phyloP scores from a whole-genome alignment of 2,888 invertebrate genomes.

The Hermaeophaga mercurialis region DNA sequence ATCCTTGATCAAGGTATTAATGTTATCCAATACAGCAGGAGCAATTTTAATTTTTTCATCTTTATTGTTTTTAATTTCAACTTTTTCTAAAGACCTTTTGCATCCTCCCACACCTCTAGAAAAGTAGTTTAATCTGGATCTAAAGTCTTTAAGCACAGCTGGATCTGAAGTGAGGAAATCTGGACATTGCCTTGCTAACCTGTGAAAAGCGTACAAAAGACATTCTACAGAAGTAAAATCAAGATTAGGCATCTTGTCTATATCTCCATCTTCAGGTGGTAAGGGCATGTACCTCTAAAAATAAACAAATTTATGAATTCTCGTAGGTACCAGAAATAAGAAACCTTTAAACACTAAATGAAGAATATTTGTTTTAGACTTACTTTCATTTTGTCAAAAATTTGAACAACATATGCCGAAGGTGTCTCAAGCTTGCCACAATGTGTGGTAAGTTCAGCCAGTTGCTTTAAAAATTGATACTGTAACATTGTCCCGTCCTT shows the following conservation, averaged over 20 bases:
- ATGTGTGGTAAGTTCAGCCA: constrained; percentile 83
- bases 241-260: constrained; percentile 75
- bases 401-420: constrained; percentile 73
- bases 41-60: constrained; percentile 80
- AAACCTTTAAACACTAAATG: no score
- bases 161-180: constrained; percentile 78
- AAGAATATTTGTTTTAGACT: no score
- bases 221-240: constrained; percentile 95
- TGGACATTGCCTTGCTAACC: constrained; percentile 78
- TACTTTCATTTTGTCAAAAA: constrained; percentile 81
- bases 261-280: constrained; percentile 74
- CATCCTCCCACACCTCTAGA: constrained; percentile 84
- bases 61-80: constrained; percentile 52
- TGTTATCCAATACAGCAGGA: constrained; percentile 89
- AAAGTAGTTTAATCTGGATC: constrained; percentile 86
- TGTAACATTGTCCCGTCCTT: constrained; percentile 67
- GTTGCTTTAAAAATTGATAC: constrained; percentile 80
- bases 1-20: constrained; percentile 90
- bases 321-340: constrained; percentile 32
- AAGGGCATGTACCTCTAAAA: constrained; percentile 84
- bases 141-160: constrained; percentile 79
- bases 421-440: constrained; percentile 79
- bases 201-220: constrained; percentile 77
- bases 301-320: background rate
- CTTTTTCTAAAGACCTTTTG: constrained; percentile 44